A percentile compares a stretch with the other conserved stretches of the same genome.
Evolutionary conservation across 2,888 invertebrate species (phyloP).

Genomic region (Eulithis testata): DNA sequence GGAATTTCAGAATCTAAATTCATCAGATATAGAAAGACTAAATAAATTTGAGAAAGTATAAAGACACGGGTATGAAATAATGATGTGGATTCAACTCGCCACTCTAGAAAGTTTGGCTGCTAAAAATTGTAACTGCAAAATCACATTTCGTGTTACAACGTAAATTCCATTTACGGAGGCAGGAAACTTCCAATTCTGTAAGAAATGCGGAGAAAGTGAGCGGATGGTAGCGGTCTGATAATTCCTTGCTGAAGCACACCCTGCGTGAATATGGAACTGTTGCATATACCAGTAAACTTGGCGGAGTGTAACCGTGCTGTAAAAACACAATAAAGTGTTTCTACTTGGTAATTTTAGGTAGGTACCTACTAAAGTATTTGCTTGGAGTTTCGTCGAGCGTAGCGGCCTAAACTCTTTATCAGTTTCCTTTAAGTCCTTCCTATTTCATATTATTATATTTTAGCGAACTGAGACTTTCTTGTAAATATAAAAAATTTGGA

Average conservation of each 20-base stretch:
- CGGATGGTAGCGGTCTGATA: constrained; percentile 34
- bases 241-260: constrained; percentile 28
- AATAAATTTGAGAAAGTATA: constrained; percentile 10
- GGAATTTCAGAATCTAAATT: constrained; percentile 4
- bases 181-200: constrained; percentile 31
- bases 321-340: background rate
- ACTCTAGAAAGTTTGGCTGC: constrained; percentile 25
- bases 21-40: background rate
- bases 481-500: too few relatives aligned
- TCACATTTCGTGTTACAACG: constrained; percentile 31
- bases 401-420: background rate
- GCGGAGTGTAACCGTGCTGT: constrained; percentile 13
- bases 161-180: constrained; percentile 29
- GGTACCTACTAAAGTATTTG: background rate
- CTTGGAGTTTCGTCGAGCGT: background rate
- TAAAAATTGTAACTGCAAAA: constrained; percentile 21
- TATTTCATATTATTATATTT: too few relatives aligned
- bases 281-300: constrained; percentile 16
- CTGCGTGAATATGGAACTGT: constrained; percentile 27
- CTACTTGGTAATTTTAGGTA: background rate
- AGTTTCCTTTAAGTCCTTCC: too few relatives aligned
- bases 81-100: constrained; percentile 8
- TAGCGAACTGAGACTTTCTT: too few relatives aligned
- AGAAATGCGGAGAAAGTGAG: constrained; percentile 36
- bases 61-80: constrained; percentile 15